Evolutionary conservation across 1,140 invertebrate species (phyloP).

Genomic region (Himalopsyche phryganea): DNA sequence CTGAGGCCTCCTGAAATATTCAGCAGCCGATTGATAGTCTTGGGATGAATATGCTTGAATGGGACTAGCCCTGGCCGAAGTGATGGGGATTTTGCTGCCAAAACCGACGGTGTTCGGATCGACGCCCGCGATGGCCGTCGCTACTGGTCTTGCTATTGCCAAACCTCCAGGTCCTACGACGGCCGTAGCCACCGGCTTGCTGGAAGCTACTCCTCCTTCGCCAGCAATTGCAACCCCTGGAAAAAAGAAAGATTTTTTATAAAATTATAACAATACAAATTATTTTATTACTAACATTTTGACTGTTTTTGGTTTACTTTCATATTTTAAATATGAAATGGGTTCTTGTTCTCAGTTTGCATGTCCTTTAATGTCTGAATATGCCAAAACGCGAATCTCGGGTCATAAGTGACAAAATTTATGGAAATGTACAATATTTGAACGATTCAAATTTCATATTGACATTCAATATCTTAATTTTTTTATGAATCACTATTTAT

Average conservation of each 20-base stretch:
- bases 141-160: slow-evolving; percentile 63
- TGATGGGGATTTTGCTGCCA: slow-evolving; percentile 36
- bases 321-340: too few relatives aligned
- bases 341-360: too few relatives aligned
- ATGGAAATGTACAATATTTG: too few relatives aligned
- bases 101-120: slow-evolving; percentile 53
- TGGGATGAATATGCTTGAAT: background rate
- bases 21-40: background rate
- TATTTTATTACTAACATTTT: background rate
- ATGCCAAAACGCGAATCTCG: too few relatives aligned
- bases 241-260: slow-evolving; percentile 11
- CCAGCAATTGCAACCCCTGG: slow-evolving; percentile 58
- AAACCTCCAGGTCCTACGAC: slow-evolving; percentile 63
- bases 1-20: background rate
- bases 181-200: slow-evolving; percentile 64
- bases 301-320: too few relatives aligned
- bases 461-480: too few relatives aligned
- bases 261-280: background rate
- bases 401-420: too few relatives aligned
- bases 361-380: too few relatives aligned
- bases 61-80: background rate
- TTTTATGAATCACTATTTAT: too few relatives aligned
- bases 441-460: too few relatives aligned
- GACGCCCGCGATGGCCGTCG: slow-evolving; percentile 67
- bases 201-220: slow-evolving; percentile 64